These are phyloP conservation scores for Dinoponera quadriceps DNA, from an alignment of 1,140 invertebrate species.

Conservation along the genomic window DNA sequence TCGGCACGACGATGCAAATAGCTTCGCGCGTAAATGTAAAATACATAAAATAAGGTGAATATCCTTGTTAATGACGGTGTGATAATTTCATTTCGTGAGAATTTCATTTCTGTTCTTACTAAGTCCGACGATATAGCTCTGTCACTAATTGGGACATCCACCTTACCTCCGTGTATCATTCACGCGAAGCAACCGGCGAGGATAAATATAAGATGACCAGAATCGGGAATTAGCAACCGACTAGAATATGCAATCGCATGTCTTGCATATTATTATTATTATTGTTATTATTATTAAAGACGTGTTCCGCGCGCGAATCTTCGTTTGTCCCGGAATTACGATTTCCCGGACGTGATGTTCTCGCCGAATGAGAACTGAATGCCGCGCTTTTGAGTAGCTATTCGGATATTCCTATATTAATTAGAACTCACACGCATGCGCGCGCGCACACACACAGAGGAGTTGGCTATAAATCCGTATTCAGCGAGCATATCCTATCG, in stretches of 20 bases:
- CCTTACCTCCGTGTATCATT: background rate
- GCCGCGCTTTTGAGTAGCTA: conserved; percentile 28
- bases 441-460: background rate
- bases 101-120: no score
- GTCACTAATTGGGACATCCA: no score
- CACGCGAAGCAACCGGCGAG: background rate
- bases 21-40: background rate
- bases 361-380: conserved; percentile 2
- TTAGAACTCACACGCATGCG: conserved; percentile 6
- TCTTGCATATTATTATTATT: background rate
- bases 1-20: background rate
- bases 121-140: no score
- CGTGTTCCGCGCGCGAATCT: background rate
- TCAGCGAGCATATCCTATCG: conserved; percentile 48
- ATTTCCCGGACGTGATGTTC: background rate
- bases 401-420: conserved; percentile 15
- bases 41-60: no score
- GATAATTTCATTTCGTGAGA: no score
- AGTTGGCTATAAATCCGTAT: conserved; percentile 22
- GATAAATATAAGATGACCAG: no score
- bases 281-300: background rate
- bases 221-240: no score
- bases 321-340: background rate
- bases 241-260: no score
- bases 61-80: no score